These are phyloP conservation scores for Belgica antarctica DNA, from an alignment of 2,888 invertebrate species.

Conservation along the genomic window DNA sequence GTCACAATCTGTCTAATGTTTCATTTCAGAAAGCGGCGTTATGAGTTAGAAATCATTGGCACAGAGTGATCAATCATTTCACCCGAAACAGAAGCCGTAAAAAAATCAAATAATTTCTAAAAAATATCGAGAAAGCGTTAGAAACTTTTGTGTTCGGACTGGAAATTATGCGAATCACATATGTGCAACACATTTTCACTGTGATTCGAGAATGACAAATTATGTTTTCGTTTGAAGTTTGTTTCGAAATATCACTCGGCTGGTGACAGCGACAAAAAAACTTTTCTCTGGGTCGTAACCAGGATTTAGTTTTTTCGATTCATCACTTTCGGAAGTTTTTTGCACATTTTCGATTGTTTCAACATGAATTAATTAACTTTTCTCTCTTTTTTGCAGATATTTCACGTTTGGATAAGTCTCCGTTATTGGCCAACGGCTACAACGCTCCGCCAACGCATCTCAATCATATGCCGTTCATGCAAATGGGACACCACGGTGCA, in stretches of 20 bases:
- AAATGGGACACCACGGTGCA: slow-evolving; percentile 72
- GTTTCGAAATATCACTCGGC: slow-evolving; percentile 1
- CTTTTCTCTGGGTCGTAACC: background rate
- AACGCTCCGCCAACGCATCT: slow-evolving; percentile 89
- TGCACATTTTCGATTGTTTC: slow-evolving; percentile 24
- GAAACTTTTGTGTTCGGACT: slow-evolving; percentile 25
- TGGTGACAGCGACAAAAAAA: background rate
- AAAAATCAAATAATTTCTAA: slow-evolving; percentile 31
- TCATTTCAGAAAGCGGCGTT: background rate
- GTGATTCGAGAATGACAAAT: slow-evolving; percentile 40
- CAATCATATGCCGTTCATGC: slow-evolving; percentile 94
- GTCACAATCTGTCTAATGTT: slow-evolving; percentile 43
- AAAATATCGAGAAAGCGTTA: background rate
- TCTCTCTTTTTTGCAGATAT: slow-evolving; percentile 71
- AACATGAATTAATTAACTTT: slow-evolving; percentile 35
- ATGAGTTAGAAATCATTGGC: slow-evolving; percentile 28
- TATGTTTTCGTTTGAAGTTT: slow-evolving; percentile 35
- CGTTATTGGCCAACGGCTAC: slow-evolving; percentile 88
- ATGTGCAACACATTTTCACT: slow-evolving; percentile 42
- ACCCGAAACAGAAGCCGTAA: slow-evolving; percentile 19
- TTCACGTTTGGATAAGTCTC: slow-evolving; percentile 87
- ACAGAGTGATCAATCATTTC: slow-evolving; percentile 40
- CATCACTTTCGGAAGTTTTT: slow-evolving; percentile 13
- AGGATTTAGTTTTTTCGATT: background rate
- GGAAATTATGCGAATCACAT: slow-evolving; percentile 42